These are phyloP conservation scores for Andricus grossulariae DNA, from an alignment of 1,140 invertebrate genomes.

Conservation along the genomic window DNA sequence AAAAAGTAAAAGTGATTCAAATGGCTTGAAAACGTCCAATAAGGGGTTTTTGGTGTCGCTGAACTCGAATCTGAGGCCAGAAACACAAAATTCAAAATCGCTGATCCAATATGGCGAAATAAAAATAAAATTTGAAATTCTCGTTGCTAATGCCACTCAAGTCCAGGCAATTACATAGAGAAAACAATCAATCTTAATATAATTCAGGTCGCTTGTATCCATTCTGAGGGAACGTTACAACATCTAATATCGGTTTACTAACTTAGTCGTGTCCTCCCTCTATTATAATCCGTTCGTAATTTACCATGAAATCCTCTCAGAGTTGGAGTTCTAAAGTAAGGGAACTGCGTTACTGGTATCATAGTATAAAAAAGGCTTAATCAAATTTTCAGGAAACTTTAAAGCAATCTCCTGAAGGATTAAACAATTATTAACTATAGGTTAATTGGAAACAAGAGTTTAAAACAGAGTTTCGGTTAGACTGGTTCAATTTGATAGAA, in stretches of 20 bases:
- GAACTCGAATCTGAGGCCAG: too few relatives aligned
- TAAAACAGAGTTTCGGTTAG: too few relatives aligned
- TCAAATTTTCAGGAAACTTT: background rate
- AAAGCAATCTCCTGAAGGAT: background rate
- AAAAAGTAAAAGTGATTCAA: too few relatives aligned
- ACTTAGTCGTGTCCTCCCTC: slow-evolving; percentile 20
- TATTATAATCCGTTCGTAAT: slow-evolving; percentile 31
- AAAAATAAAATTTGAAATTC: background rate
- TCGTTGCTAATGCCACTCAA: background rate
- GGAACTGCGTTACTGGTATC: background rate
- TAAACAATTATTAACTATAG: too few relatives aligned
- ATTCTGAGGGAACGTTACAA: slow-evolving; percentile 18
- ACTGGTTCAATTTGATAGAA: too few relatives aligned
- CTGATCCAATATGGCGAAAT: too few relatives aligned
- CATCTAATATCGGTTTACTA: slow-evolving; percentile 28
- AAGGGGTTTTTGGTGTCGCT: too few relatives aligned
- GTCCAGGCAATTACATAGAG: background rate
- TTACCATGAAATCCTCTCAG: slow-evolving; percentile 24
- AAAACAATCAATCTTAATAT: slow-evolving; percentile 29
- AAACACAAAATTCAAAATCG: too few relatives aligned
- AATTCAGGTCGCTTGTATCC: background rate
- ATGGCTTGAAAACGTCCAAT: too few relatives aligned
- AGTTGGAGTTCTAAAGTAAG: background rate
- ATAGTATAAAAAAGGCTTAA: background rate
- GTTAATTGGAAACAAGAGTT: too few relatives aligned